These are phyloP conservation scores for Enchytraeus crypticus DNA, from an alignment of 2,888 invertebrate species.

Conservation along the genomic window DNA sequence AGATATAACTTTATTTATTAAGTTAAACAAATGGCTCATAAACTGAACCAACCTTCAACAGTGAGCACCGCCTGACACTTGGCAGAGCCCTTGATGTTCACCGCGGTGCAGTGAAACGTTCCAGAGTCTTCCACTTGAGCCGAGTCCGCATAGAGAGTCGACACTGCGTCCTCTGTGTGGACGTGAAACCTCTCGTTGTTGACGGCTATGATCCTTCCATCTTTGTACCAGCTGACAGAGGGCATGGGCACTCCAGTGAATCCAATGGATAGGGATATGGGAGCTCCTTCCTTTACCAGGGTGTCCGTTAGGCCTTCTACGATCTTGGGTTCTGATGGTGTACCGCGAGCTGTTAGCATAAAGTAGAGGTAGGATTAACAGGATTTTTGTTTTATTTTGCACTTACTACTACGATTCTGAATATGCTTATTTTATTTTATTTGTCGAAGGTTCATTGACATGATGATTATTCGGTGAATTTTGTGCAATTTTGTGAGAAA, in stretches of 20 bases:
- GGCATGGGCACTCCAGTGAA: constrained; percentile 88
- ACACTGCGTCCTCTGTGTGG: constrained; percentile 35
- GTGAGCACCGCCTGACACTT: constrained; percentile 82
- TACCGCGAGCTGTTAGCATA: constrained; percentile 56
- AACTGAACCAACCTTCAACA: constrained; percentile 26
- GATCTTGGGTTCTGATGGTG: constrained; percentile 90
- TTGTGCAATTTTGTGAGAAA: too few relatives aligned
- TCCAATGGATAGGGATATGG: constrained; percentile 76
- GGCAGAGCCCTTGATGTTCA: constrained; percentile 93
- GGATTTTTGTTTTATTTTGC: too few relatives aligned
- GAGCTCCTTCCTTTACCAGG: constrained; percentile 85
- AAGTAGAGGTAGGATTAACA: not conserved
- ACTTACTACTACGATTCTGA: too few relatives aligned
- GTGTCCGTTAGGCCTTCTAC: constrained; percentile 87
- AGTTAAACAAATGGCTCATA: too few relatives aligned
- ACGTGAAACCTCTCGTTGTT: constrained; percentile 30
- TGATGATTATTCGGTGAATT: too few relatives aligned
- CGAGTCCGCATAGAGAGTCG: constrained; percentile 78
- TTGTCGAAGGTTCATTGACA: too few relatives aligned
- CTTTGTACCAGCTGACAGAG: constrained; percentile 94
- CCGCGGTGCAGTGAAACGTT: constrained; percentile 97
- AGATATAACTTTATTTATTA: too few relatives aligned
- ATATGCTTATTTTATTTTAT: too few relatives aligned
- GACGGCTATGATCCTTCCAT: constrained; percentile 56
- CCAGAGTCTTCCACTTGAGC: constrained; percentile 81